phyloP scores from a whole-genome alignment of 92 coral and sea anemone genomes.

The Hydrozoanthus gracilis region DNA sequence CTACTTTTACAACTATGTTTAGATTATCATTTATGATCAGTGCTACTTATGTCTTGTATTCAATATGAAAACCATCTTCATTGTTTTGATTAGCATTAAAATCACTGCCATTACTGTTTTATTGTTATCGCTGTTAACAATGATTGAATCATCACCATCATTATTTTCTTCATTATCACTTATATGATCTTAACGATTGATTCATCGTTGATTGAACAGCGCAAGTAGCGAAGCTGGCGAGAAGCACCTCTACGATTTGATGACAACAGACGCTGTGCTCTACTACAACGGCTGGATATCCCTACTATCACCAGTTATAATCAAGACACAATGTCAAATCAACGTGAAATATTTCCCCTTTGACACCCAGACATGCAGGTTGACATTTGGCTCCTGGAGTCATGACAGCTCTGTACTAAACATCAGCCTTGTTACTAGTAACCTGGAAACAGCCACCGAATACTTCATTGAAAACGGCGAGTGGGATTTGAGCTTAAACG shows the following conservation, averaged over 20 bases:
- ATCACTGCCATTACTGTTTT: too few species aligned
- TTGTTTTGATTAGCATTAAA: neutral
- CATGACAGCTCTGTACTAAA: slow-evolving; percentile 9
- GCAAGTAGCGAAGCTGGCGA: slow-evolving; percentile 29
- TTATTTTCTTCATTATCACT: neutral
- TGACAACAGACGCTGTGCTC: slow-evolving; percentile 39
- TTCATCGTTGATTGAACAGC: neutral
- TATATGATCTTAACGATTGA: too few species aligned
- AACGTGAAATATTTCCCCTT: slow-evolving; percentile 37
- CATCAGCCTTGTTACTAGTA: neutral
- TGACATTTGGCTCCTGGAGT: slow-evolving; percentile 36
- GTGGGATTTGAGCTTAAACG: slow-evolving; percentile 52
- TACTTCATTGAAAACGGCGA: slow-evolving; percentile 57
- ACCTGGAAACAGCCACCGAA: slow-evolving; percentile 7
- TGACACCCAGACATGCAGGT: slow-evolving; percentile 34
- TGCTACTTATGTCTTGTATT: too few species aligned
- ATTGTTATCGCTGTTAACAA: neutral
- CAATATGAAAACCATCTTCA: too few species aligned
- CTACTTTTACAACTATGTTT: too few species aligned
- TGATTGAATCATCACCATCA: neutral
- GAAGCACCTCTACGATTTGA: slow-evolving; percentile 27
- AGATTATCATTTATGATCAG: too few species aligned
- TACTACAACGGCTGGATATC: neutral
- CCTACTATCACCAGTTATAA: slow-evolving; percentile 8
- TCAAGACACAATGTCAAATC: slow-evolving; percentile 37